phyloP scores from a whole-genome alignment of 2,888 invertebrate species.

The Philaethria dido region DNA sequence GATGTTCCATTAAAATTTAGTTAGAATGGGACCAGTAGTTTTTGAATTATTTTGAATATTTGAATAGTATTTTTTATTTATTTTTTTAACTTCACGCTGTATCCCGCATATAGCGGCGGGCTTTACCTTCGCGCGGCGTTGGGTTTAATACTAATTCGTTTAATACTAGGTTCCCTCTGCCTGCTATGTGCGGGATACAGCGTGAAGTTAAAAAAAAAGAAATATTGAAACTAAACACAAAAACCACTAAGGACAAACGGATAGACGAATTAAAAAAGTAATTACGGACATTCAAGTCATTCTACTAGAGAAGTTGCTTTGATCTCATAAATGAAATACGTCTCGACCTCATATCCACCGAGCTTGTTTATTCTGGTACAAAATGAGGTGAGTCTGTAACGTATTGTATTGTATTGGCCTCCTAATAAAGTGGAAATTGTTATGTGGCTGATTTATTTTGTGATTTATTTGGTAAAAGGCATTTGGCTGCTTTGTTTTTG shows the following conservation, averaged over 20 bases:
- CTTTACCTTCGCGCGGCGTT: too few species aligned
- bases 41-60: too few species aligned
- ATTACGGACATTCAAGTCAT: slow-evolving; percentile 17
- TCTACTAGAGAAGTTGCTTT: slow-evolving; percentile 17
- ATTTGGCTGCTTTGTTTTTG: neutral
- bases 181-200: too few species aligned
- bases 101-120: too few species aligned
- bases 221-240: neutral
- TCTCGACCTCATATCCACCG: slow-evolving; percentile 17
- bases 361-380: slow-evolving; percentile 21
- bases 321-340: slow-evolving; percentile 25
- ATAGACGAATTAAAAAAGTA: slow-evolving; percentile 23
- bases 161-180: too few species aligned
- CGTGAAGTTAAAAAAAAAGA: too few species aligned
- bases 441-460: slow-evolving; percentile 17
- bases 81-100: too few species aligned
- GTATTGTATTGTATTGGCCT: slow-evolving; percentile 18
- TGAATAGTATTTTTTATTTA: too few species aligned
- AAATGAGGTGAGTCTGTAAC: slow-evolving; percentile 22
- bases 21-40: too few species aligned
- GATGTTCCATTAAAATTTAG: too few species aligned
- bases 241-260: slow-evolving; percentile 11
- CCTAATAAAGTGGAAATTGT: slow-evolving; percentile 17
- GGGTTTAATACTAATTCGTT: too few species aligned
- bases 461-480: neutral